Conservation (phyloP, 92 coral and sea anemone species). For the Virgularia gustaviana region DNA sequence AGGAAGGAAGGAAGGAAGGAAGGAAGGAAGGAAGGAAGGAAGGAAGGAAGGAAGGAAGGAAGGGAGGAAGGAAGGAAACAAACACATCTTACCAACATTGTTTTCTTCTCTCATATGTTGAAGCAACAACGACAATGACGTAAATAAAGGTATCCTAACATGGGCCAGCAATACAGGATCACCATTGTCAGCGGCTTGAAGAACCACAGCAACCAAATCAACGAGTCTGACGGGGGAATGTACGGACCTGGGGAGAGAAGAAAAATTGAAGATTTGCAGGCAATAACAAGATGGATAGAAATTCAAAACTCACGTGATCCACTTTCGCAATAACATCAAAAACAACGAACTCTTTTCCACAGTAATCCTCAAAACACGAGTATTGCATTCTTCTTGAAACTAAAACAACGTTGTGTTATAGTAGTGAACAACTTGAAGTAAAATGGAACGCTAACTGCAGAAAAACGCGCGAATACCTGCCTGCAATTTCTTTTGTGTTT, state of each 20-base stretch:
- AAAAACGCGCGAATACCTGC: too few relatives aligned
- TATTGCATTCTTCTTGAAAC: slow-evolving; percentile 65
- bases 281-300: background rate
- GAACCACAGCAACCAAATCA: slow-evolving; percentile 61
- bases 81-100: slow-evolving; percentile 70
- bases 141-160: slow-evolving; percentile 75
- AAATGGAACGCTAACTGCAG: too few relatives aligned
- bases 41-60: too few relatives aligned
- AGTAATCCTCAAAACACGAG: slow-evolving; percentile 65
- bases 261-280: too few relatives aligned
- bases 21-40: too few relatives aligned
- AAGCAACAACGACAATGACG: slow-evolving; percentile 73
- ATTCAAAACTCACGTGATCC: slow-evolving; percentile 82
- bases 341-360: slow-evolving; percentile 71
- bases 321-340: slow-evolving; percentile 71
- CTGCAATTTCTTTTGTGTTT: too few relatives aligned
- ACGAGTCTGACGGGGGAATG: slow-evolving; percentile 50
- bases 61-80: too few relatives aligned
- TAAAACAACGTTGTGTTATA: too few relatives aligned
- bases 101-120: slow-evolving; percentile 71
- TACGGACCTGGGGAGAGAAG: slow-evolving; percentile 11
- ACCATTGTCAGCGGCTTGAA: slow-evolving; percentile 71
- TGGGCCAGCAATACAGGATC: slow-evolving; percentile 73
- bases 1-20: too few relatives aligned
- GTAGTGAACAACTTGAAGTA: too few relatives aligned